Conservation (phyloP, 2,888 invertebrate genomes). For the Dendrolimus pini region DNA sequence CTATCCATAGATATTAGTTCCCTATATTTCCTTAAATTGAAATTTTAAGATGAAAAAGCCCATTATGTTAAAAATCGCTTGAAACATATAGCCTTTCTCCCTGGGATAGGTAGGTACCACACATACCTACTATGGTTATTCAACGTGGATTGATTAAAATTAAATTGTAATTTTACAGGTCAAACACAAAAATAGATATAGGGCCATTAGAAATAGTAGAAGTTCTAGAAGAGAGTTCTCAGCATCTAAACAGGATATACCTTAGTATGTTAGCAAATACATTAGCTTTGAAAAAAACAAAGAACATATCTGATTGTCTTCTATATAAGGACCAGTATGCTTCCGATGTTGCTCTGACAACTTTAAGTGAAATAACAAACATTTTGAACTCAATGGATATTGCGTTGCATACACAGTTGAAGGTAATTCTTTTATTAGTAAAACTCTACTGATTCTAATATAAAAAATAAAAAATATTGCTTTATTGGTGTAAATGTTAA, state of each 20-base stretch:
- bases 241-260: slow-evolving; percentile 58
- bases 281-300: slow-evolving; percentile 48
- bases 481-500: too few species aligned
- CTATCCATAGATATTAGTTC: too few species aligned
- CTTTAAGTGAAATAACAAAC: slow-evolving; percentile 49
- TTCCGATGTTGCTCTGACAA: slow-evolving; percentile 52
- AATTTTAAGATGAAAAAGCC: too few species aligned
- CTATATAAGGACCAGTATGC: slow-evolving; percentile 59
- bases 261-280: slow-evolving; percentile 57
- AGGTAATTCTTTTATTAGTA: slow-evolving; percentile 31
- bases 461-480: too few species aligned
- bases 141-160: too few species aligned
- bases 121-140: too few species aligned
- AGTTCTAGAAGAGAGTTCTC: slow-evolving; percentile 55
- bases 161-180: slow-evolving; percentile 15
- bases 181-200: slow-evolving; percentile 23
- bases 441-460: background rate
- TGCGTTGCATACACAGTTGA: slow-evolving; percentile 47
- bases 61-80: too few species aligned
- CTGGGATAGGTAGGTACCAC: too few species aligned
- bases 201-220: slow-evolving; percentile 49
- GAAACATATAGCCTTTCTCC: too few species aligned
- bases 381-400: slow-evolving; percentile 61
- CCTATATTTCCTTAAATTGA: too few species aligned
- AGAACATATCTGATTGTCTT: slow-evolving; percentile 46